phyloP scores from a whole-genome alignment of 2,113 vertebrate genomes.

The Rhinoderma darwinii region DNA sequence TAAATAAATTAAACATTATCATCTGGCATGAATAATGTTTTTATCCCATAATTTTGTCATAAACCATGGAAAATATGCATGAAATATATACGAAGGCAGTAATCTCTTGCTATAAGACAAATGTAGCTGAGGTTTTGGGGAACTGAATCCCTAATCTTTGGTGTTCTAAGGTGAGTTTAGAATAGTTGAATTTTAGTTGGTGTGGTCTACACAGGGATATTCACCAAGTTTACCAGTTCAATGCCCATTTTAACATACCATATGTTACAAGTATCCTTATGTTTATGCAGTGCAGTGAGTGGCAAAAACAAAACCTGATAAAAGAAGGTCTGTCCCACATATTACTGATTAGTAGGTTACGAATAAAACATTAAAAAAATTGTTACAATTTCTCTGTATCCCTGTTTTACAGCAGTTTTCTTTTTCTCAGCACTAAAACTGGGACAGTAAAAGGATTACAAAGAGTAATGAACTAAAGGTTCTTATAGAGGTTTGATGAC shows the following conservation, averaged over 20 bases:
- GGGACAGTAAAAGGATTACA: constrained; percentile 81
- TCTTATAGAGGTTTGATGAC: constrained; percentile 77
- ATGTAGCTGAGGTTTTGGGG: constrained; percentile 74
- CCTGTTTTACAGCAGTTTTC: constrained; percentile 84
- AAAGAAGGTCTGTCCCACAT: constrained; percentile 72
- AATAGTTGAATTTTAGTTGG: constrained; percentile 70
- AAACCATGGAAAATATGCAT: constrained; percentile 51
- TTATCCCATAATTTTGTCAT: neutral
- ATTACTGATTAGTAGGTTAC: constrained; percentile 82
- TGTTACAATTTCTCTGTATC: constrained; percentile 80
- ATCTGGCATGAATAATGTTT: neutral
- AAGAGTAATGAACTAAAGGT: constrained; percentile 75
- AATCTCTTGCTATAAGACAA: constrained; percentile 63
- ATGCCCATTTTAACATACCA: constrained; percentile 68
- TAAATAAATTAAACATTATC: neutral
- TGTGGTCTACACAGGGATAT: constrained; percentile 62
- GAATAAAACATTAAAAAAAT: constrained; percentile 75
- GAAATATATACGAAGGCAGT: constrained; percentile 70
- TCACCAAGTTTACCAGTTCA: constrained; percentile 69
- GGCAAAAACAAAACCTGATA: constrained; percentile 73
- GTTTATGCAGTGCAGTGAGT: constrained; percentile 72
- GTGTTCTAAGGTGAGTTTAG: constrained; percentile 76
- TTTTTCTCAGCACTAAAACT: constrained; percentile 77
- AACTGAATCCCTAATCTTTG: constrained; percentile 82
- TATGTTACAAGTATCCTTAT: constrained; percentile 69